Evolutionary conservation across 2,797 vertebrate species (phyloP).

Genomic region (Sebastes glaucus): DNA sequence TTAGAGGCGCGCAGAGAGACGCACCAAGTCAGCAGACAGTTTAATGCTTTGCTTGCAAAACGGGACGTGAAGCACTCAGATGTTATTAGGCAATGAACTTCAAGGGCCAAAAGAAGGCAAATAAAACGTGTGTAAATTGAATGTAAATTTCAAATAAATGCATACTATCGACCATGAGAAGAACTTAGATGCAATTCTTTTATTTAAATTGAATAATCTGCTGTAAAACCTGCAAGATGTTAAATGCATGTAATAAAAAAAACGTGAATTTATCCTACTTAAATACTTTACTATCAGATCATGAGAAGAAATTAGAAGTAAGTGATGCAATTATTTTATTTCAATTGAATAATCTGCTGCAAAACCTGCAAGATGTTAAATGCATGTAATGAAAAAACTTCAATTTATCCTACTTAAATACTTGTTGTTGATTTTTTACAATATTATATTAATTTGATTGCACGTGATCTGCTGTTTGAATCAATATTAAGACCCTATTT

Average conservation of each 20-base stretch:
- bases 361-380: not conserved
- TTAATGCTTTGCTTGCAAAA: not conserved
- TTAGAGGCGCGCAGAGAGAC: constrained; percentile 18
- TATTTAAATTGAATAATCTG: not conserved
- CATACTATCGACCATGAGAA: rapidly evolving
- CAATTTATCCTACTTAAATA: not conserved
- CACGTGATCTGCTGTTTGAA: not conserved
- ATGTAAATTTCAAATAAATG: not conserved
- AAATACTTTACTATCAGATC: not conserved
- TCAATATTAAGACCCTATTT: not conserved
- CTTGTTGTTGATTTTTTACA: not conserved
- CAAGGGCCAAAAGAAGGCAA: no score
- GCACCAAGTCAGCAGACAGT: not conserved
- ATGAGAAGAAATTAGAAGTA: no score
- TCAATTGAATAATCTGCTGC: not conserved
- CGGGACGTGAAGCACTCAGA: not conserved
- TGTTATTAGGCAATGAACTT: not conserved
- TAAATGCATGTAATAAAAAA: not conserved
- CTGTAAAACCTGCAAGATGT: not conserved
- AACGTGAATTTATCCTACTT: not conserved
- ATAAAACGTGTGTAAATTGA: not conserved
- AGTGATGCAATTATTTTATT: no score
- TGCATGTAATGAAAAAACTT: not conserved
- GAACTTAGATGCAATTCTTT: no score
- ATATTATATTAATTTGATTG: not conserved